Base-by-base conservation (phyloP, 2,888 invertebrate species). In the Mythimna albipuncta region DNA sequence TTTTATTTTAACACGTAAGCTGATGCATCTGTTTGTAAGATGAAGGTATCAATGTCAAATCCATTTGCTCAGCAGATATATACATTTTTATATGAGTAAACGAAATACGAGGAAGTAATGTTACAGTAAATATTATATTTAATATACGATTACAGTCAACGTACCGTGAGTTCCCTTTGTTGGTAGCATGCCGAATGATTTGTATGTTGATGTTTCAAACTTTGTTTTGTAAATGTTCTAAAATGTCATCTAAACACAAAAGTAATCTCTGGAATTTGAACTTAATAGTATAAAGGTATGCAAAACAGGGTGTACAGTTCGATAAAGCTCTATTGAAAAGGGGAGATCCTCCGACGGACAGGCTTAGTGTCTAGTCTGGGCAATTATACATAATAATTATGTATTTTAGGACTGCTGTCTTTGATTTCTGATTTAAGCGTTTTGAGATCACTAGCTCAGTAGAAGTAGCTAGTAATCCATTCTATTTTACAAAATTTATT, bases 61-160 rank as follows among this genome's bases (percentile, higher is more conserved):
- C 0, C 13, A 10, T 21, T 21, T 61, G 44, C 9, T 75, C 38
- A 63, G 16, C 54, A 50, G 19, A 47, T 11, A 58, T 16, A 3
- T n/a, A 13, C 65, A 35, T 64, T 52, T 52, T 52, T 52, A 52
- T 35, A 69, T 4, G 21, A 26, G 11, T 32, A 10, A 58, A 47
- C 6, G 9, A 41, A 52, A 58, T 19, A 75, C 79, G 72, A 85
- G 88, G 88, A 89, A 88, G 84, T 65, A 52, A 79, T 79, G 78
- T 79, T 77, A 83, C 79, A 84, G 84, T 89, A 90, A 91, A 92
- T 90, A 92, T 89, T 90, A 88, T 79, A 72, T 68, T 77, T 69
- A 72, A 87, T 86, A 74, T 90, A 89, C 89, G 82, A 89, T 91
- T 91, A 90, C 89, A 90, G 88, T 89, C 89, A 85, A 72, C 70